Evolutionary conservation across 2,113 vertebrate species (phyloP).

Genomic region (Chaetodon auriga): DNA sequence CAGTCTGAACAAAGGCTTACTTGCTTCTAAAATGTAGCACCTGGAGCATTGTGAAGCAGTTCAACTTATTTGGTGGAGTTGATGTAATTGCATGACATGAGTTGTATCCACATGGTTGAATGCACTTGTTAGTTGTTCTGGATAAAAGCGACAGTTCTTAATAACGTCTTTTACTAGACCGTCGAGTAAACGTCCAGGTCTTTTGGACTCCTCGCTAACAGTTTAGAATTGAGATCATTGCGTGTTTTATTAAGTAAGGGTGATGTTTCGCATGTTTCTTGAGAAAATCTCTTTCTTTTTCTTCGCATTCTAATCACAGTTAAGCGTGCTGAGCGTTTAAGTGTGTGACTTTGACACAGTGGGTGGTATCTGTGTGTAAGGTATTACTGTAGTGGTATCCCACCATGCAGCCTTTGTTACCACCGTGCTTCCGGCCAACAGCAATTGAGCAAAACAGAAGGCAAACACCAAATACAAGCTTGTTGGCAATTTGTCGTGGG

Average conservation of each 20-base stretch:
- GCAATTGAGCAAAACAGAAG: constrained; percentile 53
- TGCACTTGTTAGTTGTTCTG: too few relatives aligned
- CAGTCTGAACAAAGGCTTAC: too few relatives aligned
- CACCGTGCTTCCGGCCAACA: constrained; percentile 48
- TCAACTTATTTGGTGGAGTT: too few relatives aligned
- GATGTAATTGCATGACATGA: too few relatives aligned
- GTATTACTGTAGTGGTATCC: constrained; percentile 47
- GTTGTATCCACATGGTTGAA: too few relatives aligned
- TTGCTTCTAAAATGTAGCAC: too few relatives aligned
- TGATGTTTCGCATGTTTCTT: neutral
- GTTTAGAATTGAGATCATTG: too few relatives aligned
- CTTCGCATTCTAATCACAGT: constrained; percentile 32
- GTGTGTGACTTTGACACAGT: constrained; percentile 53
- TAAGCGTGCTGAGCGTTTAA: constrained; percentile 10
- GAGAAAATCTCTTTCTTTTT: neutral
- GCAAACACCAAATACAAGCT: constrained; percentile 55
- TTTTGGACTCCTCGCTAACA: too few relatives aligned
- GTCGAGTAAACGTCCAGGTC: too few relatives aligned
- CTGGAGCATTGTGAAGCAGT: too few relatives aligned
- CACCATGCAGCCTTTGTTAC: constrained; percentile 64
- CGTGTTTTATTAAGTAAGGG: neutral
- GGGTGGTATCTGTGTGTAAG: constrained; percentile 50
- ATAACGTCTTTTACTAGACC: too few relatives aligned
- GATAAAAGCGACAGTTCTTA: too few relatives aligned
- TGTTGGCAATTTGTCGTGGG: constrained; percentile 64